Base-by-base conservation (phyloP, 2,888 invertebrate genomes). In the Branchipolynoe longqiensis region DNA sequence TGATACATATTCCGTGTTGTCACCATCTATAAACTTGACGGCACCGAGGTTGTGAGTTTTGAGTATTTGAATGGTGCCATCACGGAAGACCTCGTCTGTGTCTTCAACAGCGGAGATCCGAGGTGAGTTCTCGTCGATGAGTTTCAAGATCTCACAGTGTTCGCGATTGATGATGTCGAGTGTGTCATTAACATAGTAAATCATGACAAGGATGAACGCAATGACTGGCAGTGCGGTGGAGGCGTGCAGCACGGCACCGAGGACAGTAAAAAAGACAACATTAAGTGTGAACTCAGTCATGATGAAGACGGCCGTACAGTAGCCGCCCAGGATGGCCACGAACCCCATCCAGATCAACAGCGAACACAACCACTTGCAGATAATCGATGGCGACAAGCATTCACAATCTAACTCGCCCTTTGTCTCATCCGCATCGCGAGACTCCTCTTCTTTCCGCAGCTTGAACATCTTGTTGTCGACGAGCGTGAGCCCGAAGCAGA, bases 71-170 rank as follows among this genome's bases (percentile, higher is more conserved):
- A 87, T 81, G 36, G 74, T 81, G 22, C 86, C 86, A 41, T 84
- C 88, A 12, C 87, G 82, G 64, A 86, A 85, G 33, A 86, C 85
- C 48, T 87, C 86, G 31, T 88, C 89, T 36, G 83, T 41, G 56
- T 87, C 87, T 31, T 88, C 88, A 22, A 87, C 85, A n/a, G 89
- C 89, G 4, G 89, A 88, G 28, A 89, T 89, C 58, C 89, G 73
- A 6, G 89, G 89, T 8, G 89, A 89, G 78, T 89, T 89, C 85
- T 89, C 89, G 81, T 89, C 89, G 81, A 89, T 89, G n/a, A 89
- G 87, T 56, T 85, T 84, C 36, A 89, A 84, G 48, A 89, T 89
- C 14, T 84, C 85, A 14, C 85, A 48, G 40, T 86, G 85, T 82
- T 86, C 85, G 22, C 78, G 73, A 85, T 89, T 89, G 54, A 89